phyloP scores from a whole-genome alignment of 2,113 vertebrate species.

The Plecturocebus donacophilus region DNA sequence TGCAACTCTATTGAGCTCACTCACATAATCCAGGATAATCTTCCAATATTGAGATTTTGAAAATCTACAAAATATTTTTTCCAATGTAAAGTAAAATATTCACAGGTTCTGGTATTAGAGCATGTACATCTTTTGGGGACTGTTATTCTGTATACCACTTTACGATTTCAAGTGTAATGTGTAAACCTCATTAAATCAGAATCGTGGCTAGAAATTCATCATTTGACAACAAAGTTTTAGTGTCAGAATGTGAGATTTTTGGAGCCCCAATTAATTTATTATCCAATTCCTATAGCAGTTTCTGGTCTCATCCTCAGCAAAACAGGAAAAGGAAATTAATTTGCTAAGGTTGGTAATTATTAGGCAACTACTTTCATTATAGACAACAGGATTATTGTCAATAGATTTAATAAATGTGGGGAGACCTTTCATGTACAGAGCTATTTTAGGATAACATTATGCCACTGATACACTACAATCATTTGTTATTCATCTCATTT shows the following conservation, averaged over 20 bases:
- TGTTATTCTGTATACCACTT: neutral
- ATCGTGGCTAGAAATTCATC: neutral
- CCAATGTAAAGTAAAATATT: neutral
- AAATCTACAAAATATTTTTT: neutral
- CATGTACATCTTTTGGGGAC: neutral
- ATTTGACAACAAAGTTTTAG: neutral
- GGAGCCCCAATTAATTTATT: neutral
- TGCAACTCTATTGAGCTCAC: neutral
- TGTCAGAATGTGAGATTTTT: neutral
- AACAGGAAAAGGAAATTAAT: neutral
- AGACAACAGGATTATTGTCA: neutral
- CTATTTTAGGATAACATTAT: neutral
- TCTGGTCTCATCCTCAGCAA: neutral
- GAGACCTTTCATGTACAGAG: neutral
- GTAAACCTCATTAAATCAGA: neutral
- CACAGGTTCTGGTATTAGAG: neutral
- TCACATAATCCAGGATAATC: neutral
- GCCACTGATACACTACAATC: neutral
- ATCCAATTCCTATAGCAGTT: neutral
- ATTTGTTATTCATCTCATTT: neutral
- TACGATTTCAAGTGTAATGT: neutral
- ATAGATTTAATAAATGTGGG: slow-evolving; percentile 4
- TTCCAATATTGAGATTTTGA: neutral
- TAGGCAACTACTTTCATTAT: neutral
- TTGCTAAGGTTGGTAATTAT: neutral